These are phyloP conservation scores for Bombylius discolor DNA, from an alignment of 2,888 invertebrate genomes.

Conservation along the genomic window DNA sequence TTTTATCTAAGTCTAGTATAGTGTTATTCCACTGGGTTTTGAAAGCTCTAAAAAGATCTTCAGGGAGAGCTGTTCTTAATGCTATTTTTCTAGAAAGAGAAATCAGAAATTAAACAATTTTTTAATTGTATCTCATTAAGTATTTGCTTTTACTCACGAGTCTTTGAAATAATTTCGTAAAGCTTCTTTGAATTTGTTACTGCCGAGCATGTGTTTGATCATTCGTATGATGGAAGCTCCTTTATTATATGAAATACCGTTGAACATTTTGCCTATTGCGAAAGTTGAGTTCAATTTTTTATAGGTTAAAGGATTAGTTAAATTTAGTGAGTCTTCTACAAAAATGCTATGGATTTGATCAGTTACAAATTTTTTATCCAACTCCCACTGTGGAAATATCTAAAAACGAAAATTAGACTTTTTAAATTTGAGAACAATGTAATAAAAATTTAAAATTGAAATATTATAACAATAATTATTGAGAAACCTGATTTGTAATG, in stretches of 20 bases:
- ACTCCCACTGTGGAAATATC: slow-evolving; percentile 49
- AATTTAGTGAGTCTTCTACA: slow-evolving; percentile 41
- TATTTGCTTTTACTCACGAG: too few relatives aligned
- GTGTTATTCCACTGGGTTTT: not conserved
- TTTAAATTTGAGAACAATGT: too few relatives aligned
- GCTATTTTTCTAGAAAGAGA: too few relatives aligned
- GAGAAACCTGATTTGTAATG: slow-evolving; percentile 33
- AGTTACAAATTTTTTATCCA: slow-evolving; percentile 55
- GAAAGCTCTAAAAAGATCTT: slow-evolving; percentile 27
- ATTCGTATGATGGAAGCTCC: slow-evolving; percentile 53
- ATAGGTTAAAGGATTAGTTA: slow-evolving; percentile 47
- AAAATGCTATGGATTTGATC: slow-evolving; percentile 55
- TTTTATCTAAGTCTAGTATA: slow-evolving; percentile 24
- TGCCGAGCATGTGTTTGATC: slow-evolving; percentile 50
- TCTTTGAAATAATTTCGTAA: slow-evolving; percentile 42
- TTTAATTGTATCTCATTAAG: too few relatives aligned
- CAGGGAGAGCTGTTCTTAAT: too few relatives aligned
- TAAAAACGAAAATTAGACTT: slow-evolving; percentile 21
- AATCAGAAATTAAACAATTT: too few relatives aligned
- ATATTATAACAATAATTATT: too few relatives aligned
- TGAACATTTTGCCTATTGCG: slow-evolving; percentile 49
- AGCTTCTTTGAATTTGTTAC: slow-evolving; percentile 40
- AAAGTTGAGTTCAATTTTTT: slow-evolving; percentile 42
- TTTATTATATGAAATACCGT: slow-evolving; percentile 55
- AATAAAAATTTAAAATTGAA: too few relatives aligned